Evolutionary conservation across 2,888 invertebrate species (phyloP).

Genomic region (Sphinx pinastri): DNA sequence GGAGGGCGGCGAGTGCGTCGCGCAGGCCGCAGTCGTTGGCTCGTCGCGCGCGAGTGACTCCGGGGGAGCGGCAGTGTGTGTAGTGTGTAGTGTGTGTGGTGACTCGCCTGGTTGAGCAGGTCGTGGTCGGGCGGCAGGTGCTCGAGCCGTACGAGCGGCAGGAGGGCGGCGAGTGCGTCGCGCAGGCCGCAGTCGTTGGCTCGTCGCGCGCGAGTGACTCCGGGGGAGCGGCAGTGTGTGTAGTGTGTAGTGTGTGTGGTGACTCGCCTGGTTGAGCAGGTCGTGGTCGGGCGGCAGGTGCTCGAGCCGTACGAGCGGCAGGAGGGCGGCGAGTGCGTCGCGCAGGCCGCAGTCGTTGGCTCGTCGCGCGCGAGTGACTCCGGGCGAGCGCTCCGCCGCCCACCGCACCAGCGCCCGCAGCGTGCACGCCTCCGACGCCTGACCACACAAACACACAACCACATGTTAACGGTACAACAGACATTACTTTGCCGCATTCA

Average conservation of each 20-base stretch:
- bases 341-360: conserved; percentile 35
- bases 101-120: background rate
- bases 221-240: no score
- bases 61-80: conserved; percentile 31
- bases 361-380: conserved; percentile 46
- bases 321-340: conserved; percentile 21
- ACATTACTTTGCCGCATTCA: no score
- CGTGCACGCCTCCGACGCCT: conserved; percentile 94
- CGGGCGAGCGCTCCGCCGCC: conserved; percentile 47
- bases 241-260: conserved; percentile 69
- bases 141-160: conserved; percentile 47
- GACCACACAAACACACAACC: no score
- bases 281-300: conserved; percentile 24
- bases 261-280: conserved; percentile 49
- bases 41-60: no score
- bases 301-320: conserved; percentile 25
- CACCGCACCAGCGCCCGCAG: conserved; percentile 85
- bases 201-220: no score
- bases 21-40: conserved; percentile 87
- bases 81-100: conserved; percentile 67
- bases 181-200: conserved; percentile 70
- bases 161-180: conserved; percentile 11
- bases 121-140: conserved; percentile 78
- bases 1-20: conserved; percentile 71
- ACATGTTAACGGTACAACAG: no score